These are phyloP conservation scores for Pongo abelii DNA, from an alignment of 2,113 vertebrate species.

Conservation along the genomic window DNA sequence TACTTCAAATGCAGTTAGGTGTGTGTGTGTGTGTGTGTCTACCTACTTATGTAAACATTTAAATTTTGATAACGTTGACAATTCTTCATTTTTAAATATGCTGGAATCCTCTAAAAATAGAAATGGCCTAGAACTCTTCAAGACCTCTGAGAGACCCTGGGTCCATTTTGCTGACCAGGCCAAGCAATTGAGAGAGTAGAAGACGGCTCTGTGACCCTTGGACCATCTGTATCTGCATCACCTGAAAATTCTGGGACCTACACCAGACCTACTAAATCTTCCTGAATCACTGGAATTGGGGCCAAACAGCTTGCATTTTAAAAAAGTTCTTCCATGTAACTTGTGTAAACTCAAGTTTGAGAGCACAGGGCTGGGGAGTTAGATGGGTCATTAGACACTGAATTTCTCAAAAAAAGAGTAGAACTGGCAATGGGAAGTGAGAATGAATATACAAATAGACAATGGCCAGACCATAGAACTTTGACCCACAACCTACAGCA, in stretches of 20 bases:
- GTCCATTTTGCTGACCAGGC: neutral
- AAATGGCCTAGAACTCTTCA: neutral
- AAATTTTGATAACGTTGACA: neutral
- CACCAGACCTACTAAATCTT: neutral
- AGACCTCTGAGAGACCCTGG: neutral
- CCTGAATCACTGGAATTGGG: neutral
- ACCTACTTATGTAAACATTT: neutral
- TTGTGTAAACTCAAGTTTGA: neutral
- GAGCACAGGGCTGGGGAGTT: fast-evolving
- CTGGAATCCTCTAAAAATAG: neutral
- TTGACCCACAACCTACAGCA: neutral
- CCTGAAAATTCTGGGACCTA: neutral
- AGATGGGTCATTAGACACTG: neutral
- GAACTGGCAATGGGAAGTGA: neutral
- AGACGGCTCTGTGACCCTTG: neutral
- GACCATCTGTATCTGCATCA: neutral
- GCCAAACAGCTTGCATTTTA: neutral
- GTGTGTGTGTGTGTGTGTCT: neutral
- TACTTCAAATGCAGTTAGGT: neutral
- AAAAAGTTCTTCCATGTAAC: neutral
- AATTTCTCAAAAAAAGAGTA: neutral
- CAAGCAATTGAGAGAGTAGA: neutral
- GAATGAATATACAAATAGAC: neutral
- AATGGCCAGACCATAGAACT: neutral
- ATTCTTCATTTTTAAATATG: neutral